A percentile compares a stretch with the other conserved stretches of the same genome.
Conservation (phyloP, 2,113 vertebrate species). For the Eurystomus gularis region DNA sequence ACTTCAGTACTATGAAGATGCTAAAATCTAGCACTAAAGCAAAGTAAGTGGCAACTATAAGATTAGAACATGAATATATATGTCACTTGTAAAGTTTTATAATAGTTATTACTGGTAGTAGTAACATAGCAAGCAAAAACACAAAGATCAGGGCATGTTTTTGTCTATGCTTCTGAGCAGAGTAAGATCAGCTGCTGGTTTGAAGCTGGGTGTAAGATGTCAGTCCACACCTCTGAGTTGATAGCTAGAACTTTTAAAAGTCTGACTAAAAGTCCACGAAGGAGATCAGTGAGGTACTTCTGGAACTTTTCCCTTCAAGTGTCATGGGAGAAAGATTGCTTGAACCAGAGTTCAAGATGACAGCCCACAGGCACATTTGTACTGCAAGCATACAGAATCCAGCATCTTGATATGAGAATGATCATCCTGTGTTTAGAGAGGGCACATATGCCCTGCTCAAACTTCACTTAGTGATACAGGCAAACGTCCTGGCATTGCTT, state of each 20-base stretch:
- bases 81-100: neutral
- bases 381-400: neutral
- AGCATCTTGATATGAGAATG: neutral
- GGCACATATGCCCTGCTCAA: neutral
- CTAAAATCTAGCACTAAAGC: neutral
- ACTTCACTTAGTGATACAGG: neutral
- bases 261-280: conserved; percentile 26
- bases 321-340: neutral
- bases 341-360: conserved; percentile 5
- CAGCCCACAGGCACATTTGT: neutral
- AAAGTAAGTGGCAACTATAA: neutral
- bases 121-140: conserved; percentile 24
- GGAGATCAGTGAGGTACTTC: conserved; percentile 2
- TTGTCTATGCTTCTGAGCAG: conserved; percentile 37
- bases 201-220: conserved; percentile 41
- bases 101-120: conserved; percentile 2
- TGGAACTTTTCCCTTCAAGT: conserved; percentile 23
- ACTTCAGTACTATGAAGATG: neutral
- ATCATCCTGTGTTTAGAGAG: neutral
- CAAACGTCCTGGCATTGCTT: neutral
- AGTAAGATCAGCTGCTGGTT: conserved; percentile 56
- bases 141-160: neutral
- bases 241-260: conserved; percentile 19
- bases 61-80: neutral
- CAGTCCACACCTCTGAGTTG: conserved; percentile 39